Evolutionary conservation across 2,797 vertebrate species (phyloP).

Genomic region (Poeciliopsis gracilis): DNA sequence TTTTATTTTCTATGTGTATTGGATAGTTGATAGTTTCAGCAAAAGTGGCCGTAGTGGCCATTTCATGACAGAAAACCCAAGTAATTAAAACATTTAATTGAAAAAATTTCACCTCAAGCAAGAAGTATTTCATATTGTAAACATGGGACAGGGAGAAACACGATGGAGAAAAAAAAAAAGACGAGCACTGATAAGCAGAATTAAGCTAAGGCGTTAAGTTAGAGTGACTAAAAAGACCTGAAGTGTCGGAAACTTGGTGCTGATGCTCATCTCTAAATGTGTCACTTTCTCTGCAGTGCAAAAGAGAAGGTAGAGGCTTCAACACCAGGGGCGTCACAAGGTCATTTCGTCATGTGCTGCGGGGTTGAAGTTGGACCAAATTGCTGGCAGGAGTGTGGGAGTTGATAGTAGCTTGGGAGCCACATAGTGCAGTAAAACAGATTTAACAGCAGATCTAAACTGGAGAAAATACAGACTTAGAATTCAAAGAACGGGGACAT

Average conservation of each 20-base stretch:
- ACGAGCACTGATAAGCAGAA: background rate
- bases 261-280: background rate
- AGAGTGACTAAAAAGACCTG: background rate
- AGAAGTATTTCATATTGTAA: background rate
- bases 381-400: background rate
- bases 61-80: background rate
- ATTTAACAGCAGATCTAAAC: background rate
- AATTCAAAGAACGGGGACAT: background rate
- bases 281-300: background rate
- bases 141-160: background rate
- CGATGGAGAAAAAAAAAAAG: background rate
- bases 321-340: background rate
- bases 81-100: background rate
- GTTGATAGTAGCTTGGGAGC: background rate
- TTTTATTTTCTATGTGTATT: background rate
- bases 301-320: background rate
- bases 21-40: background rate
- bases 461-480: background rate
- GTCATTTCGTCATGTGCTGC: background rate
- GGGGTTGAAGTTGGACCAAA: background rate
- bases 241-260: background rate
- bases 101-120: background rate
- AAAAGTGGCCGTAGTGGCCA: background rate
- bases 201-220: background rate
- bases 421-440: background rate